A percentile compares a stretch with the other conserved stretches of the same genome.
These are phyloP conservation scores for Pangasius krempfi DNA, from an alignment of 2,797 vertebrate genomes.

Conservation along the genomic window DNA sequence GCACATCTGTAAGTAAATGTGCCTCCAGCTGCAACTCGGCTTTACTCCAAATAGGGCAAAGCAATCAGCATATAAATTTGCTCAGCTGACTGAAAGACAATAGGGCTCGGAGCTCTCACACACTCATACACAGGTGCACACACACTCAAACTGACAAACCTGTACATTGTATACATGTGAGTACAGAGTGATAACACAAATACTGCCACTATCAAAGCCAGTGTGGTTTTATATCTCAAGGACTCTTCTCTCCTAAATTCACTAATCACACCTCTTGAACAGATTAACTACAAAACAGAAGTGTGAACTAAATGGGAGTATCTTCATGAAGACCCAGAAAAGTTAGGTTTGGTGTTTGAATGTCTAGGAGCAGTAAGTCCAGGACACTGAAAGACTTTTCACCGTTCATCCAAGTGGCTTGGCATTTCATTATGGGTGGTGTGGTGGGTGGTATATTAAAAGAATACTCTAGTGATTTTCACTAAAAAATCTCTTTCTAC, in stretches of 20 bases:
- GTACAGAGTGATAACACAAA: not conserved
- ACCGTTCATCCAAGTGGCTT: not conserved
- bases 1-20: not conserved
- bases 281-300: not conserved
- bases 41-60: conserved; percentile 27
- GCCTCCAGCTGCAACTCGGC: not conserved
- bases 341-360: not conserved
- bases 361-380: not conserved
- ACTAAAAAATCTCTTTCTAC: not conserved
- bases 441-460: not conserved
- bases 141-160: not conserved
- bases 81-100: conserved; percentile 24
- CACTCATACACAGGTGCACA: conserved; percentile 28
- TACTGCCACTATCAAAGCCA: not conserved
- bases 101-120: not conserved
- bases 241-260: not conserved
- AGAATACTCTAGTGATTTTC: too few relatives aligned
- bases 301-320: not conserved
- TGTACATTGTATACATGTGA: not conserved
- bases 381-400: not conserved
- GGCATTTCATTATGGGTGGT: not conserved
- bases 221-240: not conserved
- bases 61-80: conserved; percentile 39
- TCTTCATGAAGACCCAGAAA: not conserved
- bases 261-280: not conserved